Base-by-base conservation (phyloP, 2,797 vertebrate species). In the Alouatta caraya region DNA sequence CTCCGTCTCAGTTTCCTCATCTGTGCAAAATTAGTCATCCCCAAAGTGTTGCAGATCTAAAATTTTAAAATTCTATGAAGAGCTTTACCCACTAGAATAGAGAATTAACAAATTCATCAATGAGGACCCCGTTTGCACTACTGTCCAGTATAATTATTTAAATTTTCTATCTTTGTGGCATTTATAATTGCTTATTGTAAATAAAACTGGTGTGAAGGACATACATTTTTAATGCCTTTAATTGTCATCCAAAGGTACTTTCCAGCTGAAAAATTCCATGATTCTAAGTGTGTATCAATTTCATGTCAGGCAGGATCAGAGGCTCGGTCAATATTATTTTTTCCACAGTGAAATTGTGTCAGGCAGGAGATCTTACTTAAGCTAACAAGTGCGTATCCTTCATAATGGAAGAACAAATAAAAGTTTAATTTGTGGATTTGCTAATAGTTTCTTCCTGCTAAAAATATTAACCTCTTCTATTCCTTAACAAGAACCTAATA, bases 321-420 rank as follows among this genome's bases (percentile, higher is more conserved):
- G 92, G 37, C 50, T 97, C 94, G 79, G 97, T 98, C 97, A 98
- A 98, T 97, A 96, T 98, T 98, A 92, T 97, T 97, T 98, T 98
- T 98, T 97, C 97, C 97, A 97, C 72, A 88, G 55, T 87, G 96
- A 92, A 93, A 91, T 57, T 44, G 22, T 81, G 39, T 13, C 93
- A 97, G 61, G 90, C 79, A 95, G 64, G 90, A 86, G 80, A 55
- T 95, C 75, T 96, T 92, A 94, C 81, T 95, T 97, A 94, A 91
- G 67, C 52, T 87, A 97, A 96, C 50, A 97, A 88, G 93, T 80
- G 42, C 80, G 78, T 97, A 96, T 95, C 76, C 89, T 96, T 96
- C 64, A 88, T 78, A 80, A 28, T 96, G 95, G 95, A 96, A 98
- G 80, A 97, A 95, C 95, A 98, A 97, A 97, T 80, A 97, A 83